These are phyloP conservation scores for Bicyclus anynana DNA, from an alignment of 1,140 invertebrate species.

Conservation along the genomic window DNA sequence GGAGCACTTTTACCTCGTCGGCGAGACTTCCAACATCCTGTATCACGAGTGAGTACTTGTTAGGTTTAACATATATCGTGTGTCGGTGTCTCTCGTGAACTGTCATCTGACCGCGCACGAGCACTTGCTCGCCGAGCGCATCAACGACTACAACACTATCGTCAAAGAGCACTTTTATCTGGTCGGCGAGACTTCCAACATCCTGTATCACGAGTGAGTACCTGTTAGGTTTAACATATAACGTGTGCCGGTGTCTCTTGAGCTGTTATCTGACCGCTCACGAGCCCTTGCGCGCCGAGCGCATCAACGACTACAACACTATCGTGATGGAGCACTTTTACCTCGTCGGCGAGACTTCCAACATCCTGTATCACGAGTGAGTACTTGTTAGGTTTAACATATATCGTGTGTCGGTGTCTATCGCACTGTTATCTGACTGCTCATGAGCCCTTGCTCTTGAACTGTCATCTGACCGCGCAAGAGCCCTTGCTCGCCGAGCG, in stretches of 20 bases:
- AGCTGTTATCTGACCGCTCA: constrained; percentile 94
- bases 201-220: constrained; percentile 93
- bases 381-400: no score
- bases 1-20: constrained; percentile 83
- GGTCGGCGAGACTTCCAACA: constrained; percentile 85
- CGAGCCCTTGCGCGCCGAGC: constrained; percentile 86
- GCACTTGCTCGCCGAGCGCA: constrained; percentile 85
- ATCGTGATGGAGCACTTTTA: constrained; percentile 87
- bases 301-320: constrained; percentile 91
- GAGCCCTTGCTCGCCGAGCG: constrained; percentile 88
- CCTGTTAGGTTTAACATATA: no score
- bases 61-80: constrained; percentile 91
- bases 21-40: constrained; percentile 88
- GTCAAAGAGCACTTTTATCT: constrained; percentile 84
- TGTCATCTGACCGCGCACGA: constrained; percentile 93
- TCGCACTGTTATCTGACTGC: constrained; percentile 93
- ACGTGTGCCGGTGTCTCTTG: no score
- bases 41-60: constrained; percentile 94
- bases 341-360: constrained; percentile 83
- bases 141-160: constrained; percentile 92
- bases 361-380: constrained; percentile 95
- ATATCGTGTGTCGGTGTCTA: no score
- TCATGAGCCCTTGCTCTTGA: constrained; percentile 90
- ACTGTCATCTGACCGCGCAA: constrained; percentile 93
- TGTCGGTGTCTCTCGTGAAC: constrained; percentile 92